Evolutionary conservation across 2,113 vertebrate species (phyloP), one percentile per base, ranked within the genome.

Genomic region (Turdus rufiventris): DNA sequence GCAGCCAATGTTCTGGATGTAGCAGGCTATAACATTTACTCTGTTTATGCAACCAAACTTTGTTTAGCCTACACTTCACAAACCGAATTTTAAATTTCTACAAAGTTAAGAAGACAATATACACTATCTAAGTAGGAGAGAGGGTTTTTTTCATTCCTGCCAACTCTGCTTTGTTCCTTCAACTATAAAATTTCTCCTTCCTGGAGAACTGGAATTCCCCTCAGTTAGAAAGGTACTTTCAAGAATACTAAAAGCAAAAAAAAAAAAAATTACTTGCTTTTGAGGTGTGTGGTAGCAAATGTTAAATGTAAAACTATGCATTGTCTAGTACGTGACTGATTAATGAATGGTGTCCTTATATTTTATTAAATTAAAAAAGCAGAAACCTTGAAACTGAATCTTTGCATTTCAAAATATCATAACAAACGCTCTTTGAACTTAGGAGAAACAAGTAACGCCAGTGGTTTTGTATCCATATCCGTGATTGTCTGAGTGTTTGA

Each of bases 291-390:
- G 74, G 58, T 68, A 96, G 62, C 71, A 94, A 96, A 94, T 83
- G 24, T 66, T 90, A 97, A 96, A 94, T 96, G 82, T 81, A 95
- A 97, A 89, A 95, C 70, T 94, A 82, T 57, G 18, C 51, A 79
- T 90, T 88, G 63, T 88, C 85, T 94, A 60, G 25, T 93, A 79
- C 43, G 5, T 92, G 96, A 96, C 93, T 81, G 95, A 97, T 96
- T 95, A 96, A 97, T 96, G 85, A 97, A 97, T 94, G 58, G 60
- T 60, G 81, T 66, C 38, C 79, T 96, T 95, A 70, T 75, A 87
- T 90, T 97, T 97, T 96, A 96, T 97, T 95, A 93, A 97, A 88
- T 72, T 48, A 97, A 96, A 73, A 53, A 82, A 87, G 71, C 40
- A 95, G 29, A 88, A 94, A 74, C 25, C 67, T 90, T 91, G 86